phyloP scores from a whole-genome alignment of 1,140 invertebrate species.

The Drosophila carrolli region DNA sequence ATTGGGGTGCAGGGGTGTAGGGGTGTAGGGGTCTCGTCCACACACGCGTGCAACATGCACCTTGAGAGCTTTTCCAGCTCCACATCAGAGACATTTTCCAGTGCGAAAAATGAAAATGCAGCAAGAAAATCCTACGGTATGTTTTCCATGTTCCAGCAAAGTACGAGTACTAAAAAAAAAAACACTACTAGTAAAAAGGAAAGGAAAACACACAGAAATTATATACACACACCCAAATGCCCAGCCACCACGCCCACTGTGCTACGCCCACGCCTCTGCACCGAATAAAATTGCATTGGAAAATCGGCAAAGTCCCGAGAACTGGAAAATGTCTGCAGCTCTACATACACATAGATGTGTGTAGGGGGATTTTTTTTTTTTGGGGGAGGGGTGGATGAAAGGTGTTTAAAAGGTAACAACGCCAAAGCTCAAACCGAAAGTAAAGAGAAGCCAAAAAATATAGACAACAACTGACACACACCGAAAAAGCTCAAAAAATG shows the following conservation, averaged over 20 bases:
- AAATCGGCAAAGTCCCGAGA: conserved; percentile 45
- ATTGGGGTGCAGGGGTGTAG: not conserved
- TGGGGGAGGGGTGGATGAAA: not conserved
- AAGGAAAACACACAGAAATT: conserved; percentile 28
- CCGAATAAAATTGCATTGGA: conserved; percentile 51
- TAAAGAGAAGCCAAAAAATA: conserved; percentile 19
- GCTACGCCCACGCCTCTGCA: conserved; percentile 12
- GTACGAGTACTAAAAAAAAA: conserved; percentile 11
- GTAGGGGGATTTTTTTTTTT: conserved; percentile 4
- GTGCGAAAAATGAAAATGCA: conserved; percentile 37
- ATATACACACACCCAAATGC: conserved; percentile 13
- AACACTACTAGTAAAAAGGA: conserved; percentile 13
- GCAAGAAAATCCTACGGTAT: conserved; percentile 33
- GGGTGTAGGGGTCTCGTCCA: not conserved
- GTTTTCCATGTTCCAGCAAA: conserved; percentile 39
- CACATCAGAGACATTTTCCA: conserved; percentile 64
- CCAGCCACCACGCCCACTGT: not conserved
- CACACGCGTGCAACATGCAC: conserved; percentile 74
- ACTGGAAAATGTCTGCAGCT: conserved; percentile 44
- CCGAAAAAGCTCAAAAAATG: conserved; percentile 17
- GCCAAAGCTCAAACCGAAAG: conserved; percentile 37
- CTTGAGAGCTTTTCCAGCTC: conserved; percentile 45
- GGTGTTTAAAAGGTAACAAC: conserved; percentile 36
- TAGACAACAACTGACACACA: conserved; percentile 15
- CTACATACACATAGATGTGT: conserved; percentile 11